Base-by-base conservation (phyloP, 2,797 vertebrate species). In the Ctenopoma kingsleyae region DNA sequence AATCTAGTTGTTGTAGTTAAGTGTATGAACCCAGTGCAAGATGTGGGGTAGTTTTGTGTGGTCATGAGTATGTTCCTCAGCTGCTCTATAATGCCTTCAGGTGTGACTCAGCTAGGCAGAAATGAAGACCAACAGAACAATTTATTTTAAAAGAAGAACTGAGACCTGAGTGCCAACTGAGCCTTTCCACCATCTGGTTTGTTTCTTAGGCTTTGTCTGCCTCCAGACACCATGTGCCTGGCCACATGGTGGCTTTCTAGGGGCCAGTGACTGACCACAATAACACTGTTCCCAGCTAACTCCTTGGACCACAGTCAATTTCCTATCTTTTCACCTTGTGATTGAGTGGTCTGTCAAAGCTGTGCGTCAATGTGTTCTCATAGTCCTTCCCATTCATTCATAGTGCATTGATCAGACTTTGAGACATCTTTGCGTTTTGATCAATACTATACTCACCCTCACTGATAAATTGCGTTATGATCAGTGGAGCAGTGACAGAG, bases 401-500 rank as follows among this genome's bases (percentile, higher is more conserved):
- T 80, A 72, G 88, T 74, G 81, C 94, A 96, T 94, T 94, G 95
- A 96, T 95, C 94, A 30, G 71, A 91, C 90, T 95, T 83, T 68
- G 78, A 93, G 94, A 94, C 90, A 88, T 90, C 48, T 85, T 87
- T 85, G 82, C 59, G 0, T 91, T 94, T 85, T 94, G 90, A 96
- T 96, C 95, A 91, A 96, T 96, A 95, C 91, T 91, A 43, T 52
- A 61, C 68, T 81, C 64, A 40, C 22, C 74, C 68, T 91, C 90
- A 87, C 92, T 96, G 95, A 96, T 95, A 90, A 91, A 96, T 96
- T 94, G 89, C 93, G 89, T 94, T 93, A 93, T 89, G 88, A 87
- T 93, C 69, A 78, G 64, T 74, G 30, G 61, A 80, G 69, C 41
- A 47, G 56, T 3, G 2, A 51, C 51, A 43, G 57, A 49, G 32